Conservation (phyloP, 64 coral and sea anemone genomes). For the Montipora foliosa region DNA sequence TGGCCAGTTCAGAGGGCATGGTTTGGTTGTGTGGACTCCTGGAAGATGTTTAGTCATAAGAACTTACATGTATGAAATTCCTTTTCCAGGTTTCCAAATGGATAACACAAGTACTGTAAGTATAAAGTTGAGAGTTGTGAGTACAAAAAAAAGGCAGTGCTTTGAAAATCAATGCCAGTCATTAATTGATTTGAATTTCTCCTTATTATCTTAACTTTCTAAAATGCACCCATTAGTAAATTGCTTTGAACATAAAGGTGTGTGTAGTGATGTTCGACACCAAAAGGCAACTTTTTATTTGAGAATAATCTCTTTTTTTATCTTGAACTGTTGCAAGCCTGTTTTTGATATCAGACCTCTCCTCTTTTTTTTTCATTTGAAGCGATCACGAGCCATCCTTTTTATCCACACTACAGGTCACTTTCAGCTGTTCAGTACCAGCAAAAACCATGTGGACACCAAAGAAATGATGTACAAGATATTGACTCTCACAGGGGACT, state of each 20-base stretch:
- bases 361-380: background rate
- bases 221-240: background rate
- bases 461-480: slow-evolving; percentile 71
- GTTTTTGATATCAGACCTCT: background rate
- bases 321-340: background rate
- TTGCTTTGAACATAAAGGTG: background rate
- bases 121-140: background rate
- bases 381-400: background rate
- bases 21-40: background rate
- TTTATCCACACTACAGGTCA: slow-evolving; percentile 17
- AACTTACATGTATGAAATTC: background rate
- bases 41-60: background rate
- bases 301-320: background rate
- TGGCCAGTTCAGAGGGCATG: background rate
- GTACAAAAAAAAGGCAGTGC: background rate
- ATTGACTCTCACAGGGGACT: slow-evolving; percentile 4
- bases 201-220: background rate
- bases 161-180: background rate
- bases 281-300: background rate
- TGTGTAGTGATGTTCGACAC: background rate
- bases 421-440: slow-evolving; percentile 27
- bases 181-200: slow-evolving; percentile 3
- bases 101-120: background rate
- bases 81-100: background rate
- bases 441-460: slow-evolving; percentile 10